Evolutionary conservation across 2,797 vertebrate genomes (phyloP).

Genomic region (Cottoperca gobio): DNA sequence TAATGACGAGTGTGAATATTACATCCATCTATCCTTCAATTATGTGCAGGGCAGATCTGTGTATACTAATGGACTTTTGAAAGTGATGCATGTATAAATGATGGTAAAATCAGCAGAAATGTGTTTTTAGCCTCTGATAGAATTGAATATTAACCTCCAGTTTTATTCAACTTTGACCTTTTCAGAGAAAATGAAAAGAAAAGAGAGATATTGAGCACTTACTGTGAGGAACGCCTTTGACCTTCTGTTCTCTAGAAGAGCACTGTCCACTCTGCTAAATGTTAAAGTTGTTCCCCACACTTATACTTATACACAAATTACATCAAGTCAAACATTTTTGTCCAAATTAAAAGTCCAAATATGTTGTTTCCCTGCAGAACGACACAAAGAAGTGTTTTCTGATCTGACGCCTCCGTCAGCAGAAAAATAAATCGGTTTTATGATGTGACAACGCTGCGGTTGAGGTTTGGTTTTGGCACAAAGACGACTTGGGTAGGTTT

Average conservation of each 20-base stretch:
- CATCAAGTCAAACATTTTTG: not conserved
- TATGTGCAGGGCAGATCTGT: conserved; percentile 12
- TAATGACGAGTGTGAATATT: conserved; percentile 70
- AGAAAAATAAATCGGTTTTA: too few relatives aligned
- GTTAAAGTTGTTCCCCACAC: conserved; percentile 7
- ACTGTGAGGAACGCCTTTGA: not conserved
- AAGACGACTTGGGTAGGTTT: too few relatives aligned
- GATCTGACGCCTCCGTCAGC: too few relatives aligned
- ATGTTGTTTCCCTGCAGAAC: too few relatives aligned
- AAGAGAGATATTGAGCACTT: not conserved
- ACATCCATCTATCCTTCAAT: conserved; percentile 56
- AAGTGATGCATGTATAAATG: not conserved
- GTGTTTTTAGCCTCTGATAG: not conserved
- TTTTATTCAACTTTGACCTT: conserved; percentile 42
- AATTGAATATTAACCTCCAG: not conserved
- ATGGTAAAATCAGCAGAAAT: not conserved
- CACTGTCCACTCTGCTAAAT: not conserved
- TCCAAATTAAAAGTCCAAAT: too few relatives aligned
- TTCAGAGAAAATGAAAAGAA: conserved; percentile 3
- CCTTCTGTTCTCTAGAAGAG: conserved; percentile 15
- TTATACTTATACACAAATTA: too few relatives aligned
- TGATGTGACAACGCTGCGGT: too few relatives aligned
- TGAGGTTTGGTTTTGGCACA: too few relatives aligned
- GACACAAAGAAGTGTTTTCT: too few relatives aligned
- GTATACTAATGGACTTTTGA: conserved; percentile 1